These are phyloP conservation scores for Callosobruchus maculatus DNA, from an alignment of 2,888 invertebrate species.

Conservation along the genomic window DNA sequence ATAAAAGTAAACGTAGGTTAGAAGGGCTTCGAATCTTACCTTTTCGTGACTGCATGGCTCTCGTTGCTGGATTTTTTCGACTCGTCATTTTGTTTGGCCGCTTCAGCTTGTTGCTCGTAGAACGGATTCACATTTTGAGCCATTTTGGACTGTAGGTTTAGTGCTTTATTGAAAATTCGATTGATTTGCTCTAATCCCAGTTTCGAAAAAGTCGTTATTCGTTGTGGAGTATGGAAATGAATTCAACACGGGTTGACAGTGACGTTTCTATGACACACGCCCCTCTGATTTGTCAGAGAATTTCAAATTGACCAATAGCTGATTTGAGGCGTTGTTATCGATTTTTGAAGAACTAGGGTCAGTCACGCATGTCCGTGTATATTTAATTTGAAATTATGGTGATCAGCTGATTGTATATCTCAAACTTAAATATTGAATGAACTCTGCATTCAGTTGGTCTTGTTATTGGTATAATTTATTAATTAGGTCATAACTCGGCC, in stretches of 20 bases:
- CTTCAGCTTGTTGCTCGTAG: conserved; percentile 68
- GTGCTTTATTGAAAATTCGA: background rate
- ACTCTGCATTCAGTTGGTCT: background rate
- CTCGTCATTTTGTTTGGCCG: conserved; percentile 76
- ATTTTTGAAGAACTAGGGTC: background rate
- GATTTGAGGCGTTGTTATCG: background rate
- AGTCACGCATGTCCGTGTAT: background rate
- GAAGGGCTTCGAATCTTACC: conserved; percentile 54
- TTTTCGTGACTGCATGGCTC: conserved; percentile 87
- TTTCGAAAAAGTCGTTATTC: background rate
- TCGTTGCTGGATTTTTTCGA: conserved; percentile 67
- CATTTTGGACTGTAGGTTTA: conserved; percentile 52
- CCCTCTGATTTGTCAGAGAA: background rate
- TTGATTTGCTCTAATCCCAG: background rate
- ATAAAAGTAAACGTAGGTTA: too few species aligned
- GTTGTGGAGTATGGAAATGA: background rate
- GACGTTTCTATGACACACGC: background rate
- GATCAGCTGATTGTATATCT: background rate
- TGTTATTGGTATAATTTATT: background rate
- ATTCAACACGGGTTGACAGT: background rate
- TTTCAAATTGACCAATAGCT: background rate
- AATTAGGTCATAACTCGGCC: too few species aligned
- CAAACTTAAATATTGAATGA: background rate
- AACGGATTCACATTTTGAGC: conserved; percentile 86
- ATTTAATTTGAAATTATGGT: background rate